These are phyloP conservation scores for Morinoia aosen DNA, from an alignment of 2,888 invertebrate genomes.

Conservation along the genomic window DNA sequence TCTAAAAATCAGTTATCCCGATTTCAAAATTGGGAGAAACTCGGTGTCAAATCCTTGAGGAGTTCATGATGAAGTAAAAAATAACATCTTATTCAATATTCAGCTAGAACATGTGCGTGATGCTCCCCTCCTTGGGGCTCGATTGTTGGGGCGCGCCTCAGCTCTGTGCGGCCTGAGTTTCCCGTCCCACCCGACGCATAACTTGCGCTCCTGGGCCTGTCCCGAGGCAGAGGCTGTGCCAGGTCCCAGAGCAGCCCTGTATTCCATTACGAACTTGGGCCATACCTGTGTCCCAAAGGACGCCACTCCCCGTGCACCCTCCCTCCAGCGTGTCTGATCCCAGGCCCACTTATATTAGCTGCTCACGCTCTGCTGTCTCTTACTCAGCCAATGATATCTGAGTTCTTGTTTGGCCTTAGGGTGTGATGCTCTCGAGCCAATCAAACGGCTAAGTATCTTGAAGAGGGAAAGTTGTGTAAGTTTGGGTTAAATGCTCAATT, in stretches of 20 bases:
- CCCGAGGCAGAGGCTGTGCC: not conserved
- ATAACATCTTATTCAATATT: too few species aligned
- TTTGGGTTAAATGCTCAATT: not conserved
- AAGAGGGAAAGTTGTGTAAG: not conserved
- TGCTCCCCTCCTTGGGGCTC: not conserved
- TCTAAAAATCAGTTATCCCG: too few species aligned
- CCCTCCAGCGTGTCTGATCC: not conserved
- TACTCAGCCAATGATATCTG: not conserved
- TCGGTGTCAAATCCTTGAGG: too few species aligned
- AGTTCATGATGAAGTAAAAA: too few species aligned
- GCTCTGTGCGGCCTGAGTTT: not conserved
- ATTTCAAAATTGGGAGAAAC: too few species aligned
- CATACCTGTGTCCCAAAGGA: slow-evolving; percentile 1
- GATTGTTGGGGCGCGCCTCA: not conserved
- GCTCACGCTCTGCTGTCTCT: not conserved
- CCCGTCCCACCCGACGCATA: not conserved
- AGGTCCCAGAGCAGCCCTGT: slow-evolving; percentile 35
- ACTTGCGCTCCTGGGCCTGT: slow-evolving; percentile 5
- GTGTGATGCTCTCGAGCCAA: not conserved
- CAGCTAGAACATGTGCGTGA: too few species aligned
- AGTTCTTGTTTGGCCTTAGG: not conserved
- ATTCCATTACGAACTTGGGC: slow-evolving; percentile 48
- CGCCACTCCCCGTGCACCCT: not conserved
- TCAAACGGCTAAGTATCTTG: not conserved
- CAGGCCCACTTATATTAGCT: not conserved